Evolutionary conservation across 2,888 invertebrate genomes (phyloP), one percentile per base, ranked within the genome.

Genomic region (Agelastica alni): DNA sequence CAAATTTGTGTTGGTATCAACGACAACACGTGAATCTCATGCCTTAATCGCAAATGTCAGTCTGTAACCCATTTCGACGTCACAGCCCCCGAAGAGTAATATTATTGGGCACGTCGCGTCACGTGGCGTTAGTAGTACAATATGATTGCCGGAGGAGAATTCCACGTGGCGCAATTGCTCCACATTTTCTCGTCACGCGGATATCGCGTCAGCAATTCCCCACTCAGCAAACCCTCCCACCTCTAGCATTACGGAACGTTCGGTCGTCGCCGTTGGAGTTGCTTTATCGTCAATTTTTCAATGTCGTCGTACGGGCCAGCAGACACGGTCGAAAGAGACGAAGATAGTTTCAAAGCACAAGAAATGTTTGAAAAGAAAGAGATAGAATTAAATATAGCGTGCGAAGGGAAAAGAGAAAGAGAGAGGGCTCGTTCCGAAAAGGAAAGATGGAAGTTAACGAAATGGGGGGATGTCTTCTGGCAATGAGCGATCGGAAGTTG

Each of bases 401-500:
- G 26, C 6, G 26, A 39, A 7, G 10, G 18, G 30, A 9, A 28
- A 28, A 7, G 16, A 30, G 18, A 30, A 22, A 43, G 16, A 43
- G 16, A 43, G 28, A 37, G 13, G 12, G 18, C 5, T 13, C 12
- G 2, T 30, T 30, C 30, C 9, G 16, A 30, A 32, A 45, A 45
- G 31, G 42, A 47, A 36, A 45, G 49, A 44, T 43, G 51, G 36
- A 47, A 51, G 51, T 32, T 20, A 46, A 42, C 46, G 36, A 32
- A 49, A 55, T n/a, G n/a, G n/a, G 43, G 55, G 55, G 58, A 55
- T 45, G 55, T 56, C 53, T 55, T 55, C 51, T 48, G 53, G 34
- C 43, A 45, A 46, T 37, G 57, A 51, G 58, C 48, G 51, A 56
- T 51, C 58, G 56, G 56, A 61, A 56, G 66, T 69, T 56, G 59